A percentile compares a stretch with the other conserved stretches of the same genome.
These are phyloP conservation scores for Drosophila kurseongensis DNA, from an alignment of 1,140 invertebrate genomes.

Conservation along the genomic window DNA sequence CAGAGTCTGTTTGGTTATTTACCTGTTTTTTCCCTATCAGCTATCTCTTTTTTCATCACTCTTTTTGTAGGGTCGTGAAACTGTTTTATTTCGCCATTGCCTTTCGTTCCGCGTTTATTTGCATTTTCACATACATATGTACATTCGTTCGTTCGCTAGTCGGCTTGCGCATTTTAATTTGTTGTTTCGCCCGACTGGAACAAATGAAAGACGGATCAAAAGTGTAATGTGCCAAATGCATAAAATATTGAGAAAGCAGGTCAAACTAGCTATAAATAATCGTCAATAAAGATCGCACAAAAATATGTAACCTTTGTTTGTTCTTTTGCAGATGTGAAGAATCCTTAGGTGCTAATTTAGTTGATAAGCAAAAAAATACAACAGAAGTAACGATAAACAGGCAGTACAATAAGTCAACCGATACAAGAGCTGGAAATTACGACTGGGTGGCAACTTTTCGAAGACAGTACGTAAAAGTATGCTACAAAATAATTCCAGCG, in stretches of 20 bases:
- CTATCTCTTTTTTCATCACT: background rate
- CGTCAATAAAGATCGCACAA: slow-evolving; percentile 1
- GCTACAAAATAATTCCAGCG: slow-evolving; percentile 42
- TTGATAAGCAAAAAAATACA: slow-evolving; percentile 72
- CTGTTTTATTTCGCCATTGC: slow-evolving; percentile 29
- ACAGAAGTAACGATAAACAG: slow-evolving; percentile 32
- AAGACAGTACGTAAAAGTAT: slow-evolving; percentile 64
- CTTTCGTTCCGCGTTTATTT: slow-evolving; percentile 43
- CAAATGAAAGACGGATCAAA: slow-evolving; percentile 46
- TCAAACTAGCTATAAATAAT: slow-evolving; percentile 35
- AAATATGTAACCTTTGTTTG: slow-evolving; percentile 15
- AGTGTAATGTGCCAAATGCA: slow-evolving; percentile 76
- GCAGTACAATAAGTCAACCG: slow-evolving; percentile 68
- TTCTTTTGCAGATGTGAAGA: slow-evolving; percentile 81
- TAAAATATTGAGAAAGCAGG: slow-evolving; percentile 47
- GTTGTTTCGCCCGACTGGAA: slow-evolving; percentile 24
- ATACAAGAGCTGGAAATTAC: slow-evolving; percentile 31
- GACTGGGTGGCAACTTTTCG: slow-evolving; percentile 57
- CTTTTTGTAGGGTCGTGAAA: slow-evolving; percentile 22
- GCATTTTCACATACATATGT: slow-evolving; percentile 27
- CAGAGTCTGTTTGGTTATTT: slow-evolving; percentile 3
- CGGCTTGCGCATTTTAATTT: slow-evolving; percentile 37
- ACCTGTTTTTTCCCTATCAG: slow-evolving; percentile 2
- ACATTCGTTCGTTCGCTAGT: slow-evolving; percentile 5
- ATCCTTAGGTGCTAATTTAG: slow-evolving; percentile 85